These are phyloP conservation scores for Panthera uncia DNA, from an alignment of 2,113 vertebrate genomes.

Conservation along the genomic window DNA sequence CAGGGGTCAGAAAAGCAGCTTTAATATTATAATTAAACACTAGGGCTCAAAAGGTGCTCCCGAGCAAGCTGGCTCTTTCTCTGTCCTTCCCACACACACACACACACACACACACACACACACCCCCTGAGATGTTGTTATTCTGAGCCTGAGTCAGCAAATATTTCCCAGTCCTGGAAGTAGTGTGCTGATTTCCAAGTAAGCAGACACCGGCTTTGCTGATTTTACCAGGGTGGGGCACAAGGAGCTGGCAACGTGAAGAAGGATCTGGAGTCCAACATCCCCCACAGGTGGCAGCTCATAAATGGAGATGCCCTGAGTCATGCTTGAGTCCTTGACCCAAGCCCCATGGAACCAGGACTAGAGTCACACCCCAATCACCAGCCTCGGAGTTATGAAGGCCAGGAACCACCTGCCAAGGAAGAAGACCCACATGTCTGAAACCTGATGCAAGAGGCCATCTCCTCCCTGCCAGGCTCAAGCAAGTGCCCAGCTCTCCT, in stretches of 20 bases:
- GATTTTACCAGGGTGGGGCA: conserved; percentile 18
- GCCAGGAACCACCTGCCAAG: neutral
- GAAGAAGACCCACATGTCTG: neutral
- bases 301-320: conserved; percentile 40
- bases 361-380: conserved; percentile 26
- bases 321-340: conserved; percentile 37
- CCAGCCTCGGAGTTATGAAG: neutral
- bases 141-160: conserved; percentile 50
- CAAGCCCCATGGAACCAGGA: neutral
- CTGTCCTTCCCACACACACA: neutral
- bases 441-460: neutral
- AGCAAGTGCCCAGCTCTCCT: neutral
- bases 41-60: neutral
- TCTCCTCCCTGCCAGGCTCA: neutral
- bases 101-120: neutral
- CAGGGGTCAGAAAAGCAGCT: neutral
- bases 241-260: neutral
- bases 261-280: neutral
- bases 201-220: conserved; percentile 3
- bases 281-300: conserved; percentile 8
- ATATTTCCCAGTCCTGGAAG: conserved; percentile 54
- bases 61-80: neutral
- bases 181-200: conserved; percentile 18
- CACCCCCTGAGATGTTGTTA: neutral
- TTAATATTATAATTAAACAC: neutral